These are phyloP conservation scores for Hoplostethus mediterraneus DNA, from an alignment of 2,797 vertebrate species.

Conservation along the genomic window DNA sequence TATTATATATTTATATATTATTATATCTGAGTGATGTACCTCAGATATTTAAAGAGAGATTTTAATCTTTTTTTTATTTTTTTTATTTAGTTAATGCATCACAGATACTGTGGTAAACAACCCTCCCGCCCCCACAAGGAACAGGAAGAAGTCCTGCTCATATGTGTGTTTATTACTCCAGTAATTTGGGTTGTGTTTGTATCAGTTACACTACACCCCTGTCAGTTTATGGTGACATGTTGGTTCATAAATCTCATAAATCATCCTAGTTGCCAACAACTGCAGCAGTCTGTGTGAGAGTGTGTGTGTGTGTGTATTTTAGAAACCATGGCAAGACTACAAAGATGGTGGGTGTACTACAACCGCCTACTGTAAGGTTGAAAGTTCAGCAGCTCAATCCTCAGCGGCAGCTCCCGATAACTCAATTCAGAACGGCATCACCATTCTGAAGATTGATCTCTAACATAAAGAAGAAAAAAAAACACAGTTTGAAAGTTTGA, in stretches of 20 bases:
- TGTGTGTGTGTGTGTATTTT: slow-evolving; percentile 2
- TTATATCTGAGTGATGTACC: slow-evolving; percentile 13
- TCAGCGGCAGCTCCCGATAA: too few species aligned
- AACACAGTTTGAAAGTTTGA: too few species aligned
- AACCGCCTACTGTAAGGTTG: too few species aligned
- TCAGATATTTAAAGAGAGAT: too few species aligned
- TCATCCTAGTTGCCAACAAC: slow-evolving; percentile 38
- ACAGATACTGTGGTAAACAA: neutral
- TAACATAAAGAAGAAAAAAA: too few species aligned
- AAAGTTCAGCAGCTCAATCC: too few species aligned
- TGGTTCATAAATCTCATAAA: slow-evolving; percentile 53
- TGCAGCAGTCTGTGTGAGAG: slow-evolving; percentile 20
- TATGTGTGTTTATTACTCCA: slow-evolving; percentile 24
- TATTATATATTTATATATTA: slow-evolving; percentile 14
- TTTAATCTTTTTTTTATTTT: too few species aligned
- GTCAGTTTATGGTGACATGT: slow-evolving; percentile 61
- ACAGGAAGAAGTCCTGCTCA: slow-evolving; percentile 1
- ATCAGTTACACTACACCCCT: slow-evolving; percentile 32
- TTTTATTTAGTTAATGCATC: too few species aligned
- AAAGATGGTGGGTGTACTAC: too few species aligned
- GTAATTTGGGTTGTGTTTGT: slow-evolving; percentile 50
- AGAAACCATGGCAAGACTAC: too few species aligned
- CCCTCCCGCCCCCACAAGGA: neutral
- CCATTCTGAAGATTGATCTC: too few species aligned
- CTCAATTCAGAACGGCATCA: too few species aligned